phyloP scores from a whole-genome alignment of 2,113 vertebrate species.

The Rynchops niger region DNA sequence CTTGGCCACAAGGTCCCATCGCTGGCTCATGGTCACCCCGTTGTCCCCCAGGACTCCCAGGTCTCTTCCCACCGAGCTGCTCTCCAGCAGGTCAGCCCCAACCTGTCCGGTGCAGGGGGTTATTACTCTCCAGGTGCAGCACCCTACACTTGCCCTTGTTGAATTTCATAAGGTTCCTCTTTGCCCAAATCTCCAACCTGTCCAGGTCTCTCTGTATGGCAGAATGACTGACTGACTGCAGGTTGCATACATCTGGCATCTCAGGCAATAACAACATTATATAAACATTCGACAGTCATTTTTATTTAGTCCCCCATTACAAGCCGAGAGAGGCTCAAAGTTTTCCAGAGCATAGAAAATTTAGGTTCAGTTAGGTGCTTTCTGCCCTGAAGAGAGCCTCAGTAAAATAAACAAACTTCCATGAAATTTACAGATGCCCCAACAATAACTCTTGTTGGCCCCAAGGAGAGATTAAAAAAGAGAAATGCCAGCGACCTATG shows the following conservation, averaged over 20 bases:
- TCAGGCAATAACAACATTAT: fast-evolving
- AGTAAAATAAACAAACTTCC: background rate
- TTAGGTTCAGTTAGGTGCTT: background rate
- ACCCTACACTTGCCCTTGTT: no score
- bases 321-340: background rate
- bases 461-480: background rate
- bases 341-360: background rate
- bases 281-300: background rate
- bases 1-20: no score
- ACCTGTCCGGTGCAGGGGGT: no score
- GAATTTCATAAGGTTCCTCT: no score
- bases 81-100: no score
- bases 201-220: no score
- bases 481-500: background rate
- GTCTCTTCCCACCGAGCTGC: no score
- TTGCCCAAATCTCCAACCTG: no score
- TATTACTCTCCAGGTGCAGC: no score
- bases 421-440: background rate
- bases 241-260: background rate
- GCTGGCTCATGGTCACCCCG: no score
- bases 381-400: background rate
- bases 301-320: background rate
- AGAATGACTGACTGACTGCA: background rate
- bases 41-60: no score
- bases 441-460: background rate